Base-by-base conservation (phyloP, 2,888 invertebrate genomes). In the Perizoma affinitatum region DNA sequence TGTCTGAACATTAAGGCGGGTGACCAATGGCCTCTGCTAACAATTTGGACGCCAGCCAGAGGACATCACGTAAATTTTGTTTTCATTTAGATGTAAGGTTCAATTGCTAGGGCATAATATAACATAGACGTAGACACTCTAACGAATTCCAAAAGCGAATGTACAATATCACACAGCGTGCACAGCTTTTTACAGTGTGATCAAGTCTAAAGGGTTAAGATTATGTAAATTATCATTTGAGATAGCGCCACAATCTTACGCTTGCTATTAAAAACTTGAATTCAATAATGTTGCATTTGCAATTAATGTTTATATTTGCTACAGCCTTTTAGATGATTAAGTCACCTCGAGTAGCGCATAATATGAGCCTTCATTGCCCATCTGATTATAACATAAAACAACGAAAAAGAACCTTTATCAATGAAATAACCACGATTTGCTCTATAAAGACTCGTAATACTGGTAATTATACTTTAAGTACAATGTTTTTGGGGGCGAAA, bases 61-160 rank as follows among this genome's bases (percentile, higher is more conserved):
- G 61, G 46, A 54, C 58, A 62, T 54, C 54, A 50, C 57, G 61
- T 62, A 62, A 62, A 62, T 62, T 62, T 62, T 51, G 61, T 58
- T 62, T 58, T 54, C 57, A 58, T 61, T 57, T 57, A 57, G 61
- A 22, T 55, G 48, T 36, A 52, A 49, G 47, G 47, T 50, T 56
- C 40, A 53, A 45, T 53, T 22, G 22, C 22, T 22, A 22, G 22
- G 22, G 22, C 22, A 22, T 22, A 22, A 22, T 22, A 22, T 22
- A 22, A 22, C 22, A 22, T 22, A 22, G 22, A 22, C 22, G 22
- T 22, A 22, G 22, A 22, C 22, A 2, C 22, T 22, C 22, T 22
- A 22, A 22, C 22, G 22, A 22, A 22, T 22, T 22, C 22, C 3
- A 3, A 22, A 22, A 22, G 22, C 22, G 22, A 22, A 3, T 22